Percentiles rank a stretch among this genome's conserved stretches.
These are phyloP conservation scores for Esperia sulphurella DNA, from an alignment of 2,888 invertebrate genomes.

Conservation along the genomic window DNA sequence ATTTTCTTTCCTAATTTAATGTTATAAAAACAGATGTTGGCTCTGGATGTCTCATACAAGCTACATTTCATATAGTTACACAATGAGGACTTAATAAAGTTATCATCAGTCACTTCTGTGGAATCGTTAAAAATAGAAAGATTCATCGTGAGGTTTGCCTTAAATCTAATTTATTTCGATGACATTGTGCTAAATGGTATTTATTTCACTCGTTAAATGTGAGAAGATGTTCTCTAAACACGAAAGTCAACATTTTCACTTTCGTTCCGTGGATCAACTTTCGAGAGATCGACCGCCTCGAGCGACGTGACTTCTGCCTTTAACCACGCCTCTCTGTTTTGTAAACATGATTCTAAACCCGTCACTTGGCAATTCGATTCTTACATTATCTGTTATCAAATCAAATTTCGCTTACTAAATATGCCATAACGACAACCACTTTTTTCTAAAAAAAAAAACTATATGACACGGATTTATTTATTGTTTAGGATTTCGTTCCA, in stretches of 20 bases:
- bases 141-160: constrained; percentile 3
- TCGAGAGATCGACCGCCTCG: constrained; percentile 35
- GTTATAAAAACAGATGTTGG: background rate
- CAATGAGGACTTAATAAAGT: too few relatives aligned
- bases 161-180: constrained; percentile 34
- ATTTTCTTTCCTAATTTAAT: too few relatives aligned
- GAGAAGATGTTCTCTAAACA: constrained; percentile 42
- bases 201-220: constrained; percentile 11
- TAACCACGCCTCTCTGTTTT: constrained; percentile 43
- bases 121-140: background rate
- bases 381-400: constrained; percentile 16
- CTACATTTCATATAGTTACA: too few relatives aligned
- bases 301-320: constrained; percentile 30
- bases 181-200: constrained; percentile 25
- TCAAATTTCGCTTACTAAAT: constrained; percentile 25
- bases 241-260: constrained; percentile 59
- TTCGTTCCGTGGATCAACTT: constrained; percentile 58
- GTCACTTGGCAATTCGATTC: constrained; percentile 24
- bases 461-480: constrained; percentile 5
- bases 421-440: constrained; percentile 1
- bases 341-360: constrained; percentile 31
- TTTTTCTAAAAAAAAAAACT: background rate
- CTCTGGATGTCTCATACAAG: too few relatives aligned
- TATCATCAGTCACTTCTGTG: background rate
- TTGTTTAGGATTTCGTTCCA: constrained; percentile 13